Evolutionary conservation across 2,113 vertebrate species (phyloP), one percentile per base, ranked within the genome.

Genomic region (Saguinus imperator): DNA sequence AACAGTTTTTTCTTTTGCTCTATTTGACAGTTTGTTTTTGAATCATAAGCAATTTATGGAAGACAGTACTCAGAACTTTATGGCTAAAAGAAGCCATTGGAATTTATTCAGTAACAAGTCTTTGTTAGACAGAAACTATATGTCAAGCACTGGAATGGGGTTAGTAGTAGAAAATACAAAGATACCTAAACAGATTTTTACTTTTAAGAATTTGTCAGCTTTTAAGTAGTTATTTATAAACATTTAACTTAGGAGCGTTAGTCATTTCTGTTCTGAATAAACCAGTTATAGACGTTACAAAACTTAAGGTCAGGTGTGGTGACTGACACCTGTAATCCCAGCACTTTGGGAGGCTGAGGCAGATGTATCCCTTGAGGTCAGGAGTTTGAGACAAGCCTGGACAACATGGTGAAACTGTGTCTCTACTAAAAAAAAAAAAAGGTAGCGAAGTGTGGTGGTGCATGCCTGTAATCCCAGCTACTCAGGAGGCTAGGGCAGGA

Each of bases 231-330:
- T 93, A 13, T 81, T 93, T 91, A 50, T 61, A 55, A 94, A 72
- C 10, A 84, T 68, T 94, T 95, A 95, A 66, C 52, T 27, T 23
- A 68, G 82, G n/a, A 88, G 35, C 91, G 86, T 97, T 96, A 95
- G 70, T 98, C 21, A 43, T 94, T 98, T 96, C 70, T 97, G 52
- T 86, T 89, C 97, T 89, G 91, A 97, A 97, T 96, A 97, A 98
- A 95, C 95, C 89, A 97, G 72, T 97, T 98, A 97, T 16, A 88
- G 58, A 98, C 97, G 43, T 97, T 97, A 91, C 70, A 97, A 97
- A 98, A 97, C 86, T 83, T 97, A 97, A 87, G 66, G 12, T 29
- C 61, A 32, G 61, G 27, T 64, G 61, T 64, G 61, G 61, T 64
- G 12, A 27, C 5, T 64, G 12, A 64, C 61, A 64, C 61, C 12